A percentile compares a stretch with the other conserved stretches of the same genome.
Evolutionary conservation across 2,888 invertebrate genomes (phyloP).

Genomic region (Octonoba sinensis): DNA sequence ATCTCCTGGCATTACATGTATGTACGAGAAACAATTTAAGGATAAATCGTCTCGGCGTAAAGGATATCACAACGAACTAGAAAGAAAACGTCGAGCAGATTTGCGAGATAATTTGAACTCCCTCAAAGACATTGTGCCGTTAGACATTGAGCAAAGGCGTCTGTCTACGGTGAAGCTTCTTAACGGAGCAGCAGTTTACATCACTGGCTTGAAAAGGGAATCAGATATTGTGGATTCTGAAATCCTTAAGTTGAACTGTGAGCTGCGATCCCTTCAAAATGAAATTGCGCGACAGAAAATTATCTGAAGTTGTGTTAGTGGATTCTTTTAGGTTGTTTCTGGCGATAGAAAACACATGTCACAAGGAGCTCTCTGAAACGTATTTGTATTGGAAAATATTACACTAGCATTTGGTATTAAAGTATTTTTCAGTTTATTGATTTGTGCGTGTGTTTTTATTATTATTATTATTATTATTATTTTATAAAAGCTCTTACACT

Average conservation of each 20-base stretch:
- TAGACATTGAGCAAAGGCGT: conserved; percentile 2
- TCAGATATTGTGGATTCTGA: conserved; percentile 16
- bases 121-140: conserved; percentile 19
- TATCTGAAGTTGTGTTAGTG: no score
- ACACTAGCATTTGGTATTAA: no score
- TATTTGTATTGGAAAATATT: no score
- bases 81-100: conserved; percentile 46
- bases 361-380: no score
- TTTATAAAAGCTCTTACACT: no score
- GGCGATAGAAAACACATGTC: no score
- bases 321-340: no score
- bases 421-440: no score
- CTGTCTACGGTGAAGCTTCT: conserved; percentile 47
- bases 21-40: conserved; percentile 3
- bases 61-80: conserved; percentile 51
- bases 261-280: background rate
- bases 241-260: conserved; percentile 4
- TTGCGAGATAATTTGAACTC: conserved; percentile 30
- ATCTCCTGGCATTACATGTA: background rate
- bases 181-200: conserved; percentile 25
- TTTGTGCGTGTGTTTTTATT: no score
- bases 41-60: conserved; percentile 16
- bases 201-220: conserved; percentile 14
- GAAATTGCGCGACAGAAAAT: background rate
- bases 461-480: no score